Base-by-base conservation (phyloP, 1,140 invertebrate species). In the Lithobius niger region DNA sequence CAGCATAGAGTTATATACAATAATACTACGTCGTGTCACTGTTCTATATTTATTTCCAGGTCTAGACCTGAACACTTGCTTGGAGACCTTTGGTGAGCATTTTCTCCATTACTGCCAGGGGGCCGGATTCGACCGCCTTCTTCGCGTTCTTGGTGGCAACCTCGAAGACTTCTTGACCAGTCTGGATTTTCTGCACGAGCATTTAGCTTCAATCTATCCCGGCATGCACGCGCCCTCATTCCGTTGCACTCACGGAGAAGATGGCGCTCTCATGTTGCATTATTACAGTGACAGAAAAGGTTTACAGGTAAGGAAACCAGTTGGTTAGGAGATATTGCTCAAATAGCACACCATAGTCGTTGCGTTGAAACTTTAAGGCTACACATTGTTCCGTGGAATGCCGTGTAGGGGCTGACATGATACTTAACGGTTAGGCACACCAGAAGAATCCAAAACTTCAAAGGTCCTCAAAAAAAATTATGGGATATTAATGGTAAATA, bases 151-250 rank as follows among this genome's bases (percentile, higher is more conserved):
- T 22, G 88, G 87, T 22, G 80, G 82, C 52, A 79, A 89, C 69
- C 72, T 90, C 55, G 77, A 82, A 49, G 84, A 86, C 57, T 90
- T 92, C 67, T 71, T 92, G 1, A 86, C 82, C 31, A 88, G 87
- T 15, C 69, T 91, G 51, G 90, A 94, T 65, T 88, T 90, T 56
- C 85, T 95, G 1, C 88, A 93, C 64, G 89, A 94, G 4, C 61
- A 62, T 53, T 45, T 62, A 27, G 56, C 28, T 40, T 49, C 60
- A n/a, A 48, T 60, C 26, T 62, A 52, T 54, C 57, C 52, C 22
- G 63, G 61, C 36, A 72, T 74, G 69, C 62, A 67, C 21, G 66
- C 70, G 26, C 71, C 72, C 0, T 71, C 68, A 27, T 74, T 74
- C 62, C 65, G 72, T 42, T 73, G 73, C 52, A 64, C 68, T 1